phyloP scores from a whole-genome alignment of 2,888 invertebrate species.

The Hedychridium roseum region DNA sequence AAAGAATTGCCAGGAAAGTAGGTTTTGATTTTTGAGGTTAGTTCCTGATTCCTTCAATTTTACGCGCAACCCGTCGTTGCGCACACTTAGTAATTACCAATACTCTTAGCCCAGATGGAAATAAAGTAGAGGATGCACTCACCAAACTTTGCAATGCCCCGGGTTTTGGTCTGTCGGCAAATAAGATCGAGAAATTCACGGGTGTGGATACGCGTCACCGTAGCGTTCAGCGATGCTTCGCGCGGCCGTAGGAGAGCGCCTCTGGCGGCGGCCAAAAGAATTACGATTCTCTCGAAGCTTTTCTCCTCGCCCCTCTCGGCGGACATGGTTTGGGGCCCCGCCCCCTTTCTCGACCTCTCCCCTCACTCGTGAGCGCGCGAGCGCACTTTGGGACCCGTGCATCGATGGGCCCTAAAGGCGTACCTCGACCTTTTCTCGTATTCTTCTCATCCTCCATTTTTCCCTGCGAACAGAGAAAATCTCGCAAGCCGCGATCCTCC shows the following conservation, averaged over 20 bases:
- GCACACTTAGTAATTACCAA: not conserved
- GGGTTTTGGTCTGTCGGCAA: not conserved
- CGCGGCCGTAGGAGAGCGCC: constrained; percentile 32
- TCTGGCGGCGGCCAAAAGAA: constrained; percentile 21
- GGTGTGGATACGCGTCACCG: constrained; percentile 50
- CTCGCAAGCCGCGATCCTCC: not conserved
- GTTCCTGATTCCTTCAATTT: not conserved
- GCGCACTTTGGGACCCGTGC: constrained; percentile 27
- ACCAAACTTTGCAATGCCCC: constrained; percentile 9
- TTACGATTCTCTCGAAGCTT: constrained; percentile 2
- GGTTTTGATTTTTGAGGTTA: too few relatives aligned
- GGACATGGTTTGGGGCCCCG: constrained; percentile 46
- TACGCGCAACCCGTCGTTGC: not conserved
- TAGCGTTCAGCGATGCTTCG: constrained; percentile 44
- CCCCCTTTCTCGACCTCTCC: constrained; percentile 44
- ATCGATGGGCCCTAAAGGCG: constrained; percentile 23
- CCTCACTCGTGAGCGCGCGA: constrained; percentile 22
- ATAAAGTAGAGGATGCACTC: constrained; percentile 9
- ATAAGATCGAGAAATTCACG: constrained; percentile 37
- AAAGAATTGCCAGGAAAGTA: too few relatives aligned
- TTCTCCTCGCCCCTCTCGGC: constrained; percentile 31
- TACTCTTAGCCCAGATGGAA: not conserved
- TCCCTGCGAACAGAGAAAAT: not conserved
- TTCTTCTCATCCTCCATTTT: not conserved
- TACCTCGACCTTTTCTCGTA: constrained; percentile 15